These are phyloP conservation scores for Platyura marginata DNA, from an alignment of 1,140 invertebrate genomes.

Conservation along the genomic window DNA sequence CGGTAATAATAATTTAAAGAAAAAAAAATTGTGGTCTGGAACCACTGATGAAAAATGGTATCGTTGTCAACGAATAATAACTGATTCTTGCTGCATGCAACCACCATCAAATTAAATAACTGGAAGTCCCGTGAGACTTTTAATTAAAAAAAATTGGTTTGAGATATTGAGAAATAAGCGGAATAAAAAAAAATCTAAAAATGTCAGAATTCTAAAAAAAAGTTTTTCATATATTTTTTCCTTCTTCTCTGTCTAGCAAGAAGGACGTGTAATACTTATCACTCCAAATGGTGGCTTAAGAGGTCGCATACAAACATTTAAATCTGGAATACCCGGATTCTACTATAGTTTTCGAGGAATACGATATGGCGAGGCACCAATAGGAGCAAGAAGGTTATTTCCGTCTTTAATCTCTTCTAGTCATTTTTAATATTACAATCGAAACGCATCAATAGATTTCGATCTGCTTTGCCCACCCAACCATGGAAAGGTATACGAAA, in stretches of 20 bases:
- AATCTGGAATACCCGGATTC: constrained; percentile 27
- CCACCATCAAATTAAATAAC: too few relatives aligned
- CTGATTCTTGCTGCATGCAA: too few relatives aligned
- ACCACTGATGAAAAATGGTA: too few relatives aligned
- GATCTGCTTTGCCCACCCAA: constrained; percentile 34
- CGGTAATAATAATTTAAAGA: too few relatives aligned
- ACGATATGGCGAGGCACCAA: constrained; percentile 23
- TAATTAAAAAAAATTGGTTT: too few relatives aligned
- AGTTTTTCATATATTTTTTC: constrained; percentile 5
- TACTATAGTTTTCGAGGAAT: constrained; percentile 39
- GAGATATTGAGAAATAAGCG: too few relatives aligned
- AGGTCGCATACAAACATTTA: constrained; percentile 28
- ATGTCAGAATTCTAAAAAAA: too few relatives aligned
- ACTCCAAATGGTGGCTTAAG: constrained; percentile 29
- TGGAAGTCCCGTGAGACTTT: too few relatives aligned
- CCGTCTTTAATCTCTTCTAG: too few relatives aligned
- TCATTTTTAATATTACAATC: neutral
- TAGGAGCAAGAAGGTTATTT: constrained; percentile 13
- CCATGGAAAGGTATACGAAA: constrained; percentile 39
- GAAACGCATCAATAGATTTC: constrained; percentile 19
- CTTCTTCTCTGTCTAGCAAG: constrained; percentile 27
- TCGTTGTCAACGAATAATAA: too few relatives aligned
- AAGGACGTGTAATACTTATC: constrained; percentile 20
- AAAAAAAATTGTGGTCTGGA: too few relatives aligned
- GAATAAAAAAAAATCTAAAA: too few relatives aligned